Evolutionary conservation across 2,888 invertebrate species (phyloP), one percentile per base, ranked within the genome.

Genomic region (Seladonia tumulorum): DNA sequence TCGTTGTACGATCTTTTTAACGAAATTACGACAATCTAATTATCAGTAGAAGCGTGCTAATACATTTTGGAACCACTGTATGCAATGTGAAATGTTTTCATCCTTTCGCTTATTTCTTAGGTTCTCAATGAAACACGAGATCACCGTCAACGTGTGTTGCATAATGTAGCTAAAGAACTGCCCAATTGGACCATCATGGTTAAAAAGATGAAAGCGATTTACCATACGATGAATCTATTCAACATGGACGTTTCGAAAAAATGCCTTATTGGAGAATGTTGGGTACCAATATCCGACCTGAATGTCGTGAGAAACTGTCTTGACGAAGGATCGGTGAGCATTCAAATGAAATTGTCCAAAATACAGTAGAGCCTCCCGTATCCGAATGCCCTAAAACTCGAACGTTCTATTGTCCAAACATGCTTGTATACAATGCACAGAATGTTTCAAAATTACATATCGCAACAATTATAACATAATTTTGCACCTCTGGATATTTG

Each of bases 181-280:
- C 98, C 98, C 93, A 97, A 97, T 79, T 99, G 98, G 98, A 97
- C 97, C 95, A 97, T 98, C 74, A 98, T 97, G 94, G 98, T 98
- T 22, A 96, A 97, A 35, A 98, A 98, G 94, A 98, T 98, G 96
- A 99, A 99, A 94, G 98, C 99, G 4, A 98, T 99, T 93, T 99
- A 99, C 95, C 98, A 99, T 94, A 98, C 98, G 0, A 96, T 99
- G 91, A 99, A 99, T 95, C 96, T 98, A 95, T 98, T 99, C 95
- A 99, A 99, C 95, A 96, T 99, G 96, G 99, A 99, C 95, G 99
- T 99, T 47, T 99, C 99, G 0, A 99, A 99, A 96, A 99, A 99
- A 95, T 99, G 99, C 95, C 96, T 99, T 92, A 99, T 99, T 93
- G 99, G 99, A 22, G 99, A 99, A 95, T 99, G 99, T 95, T 94